Evolutionary conservation across 2,888 invertebrate species (phyloP).

Genomic region (Phytoseiulus persimilis): DNA sequence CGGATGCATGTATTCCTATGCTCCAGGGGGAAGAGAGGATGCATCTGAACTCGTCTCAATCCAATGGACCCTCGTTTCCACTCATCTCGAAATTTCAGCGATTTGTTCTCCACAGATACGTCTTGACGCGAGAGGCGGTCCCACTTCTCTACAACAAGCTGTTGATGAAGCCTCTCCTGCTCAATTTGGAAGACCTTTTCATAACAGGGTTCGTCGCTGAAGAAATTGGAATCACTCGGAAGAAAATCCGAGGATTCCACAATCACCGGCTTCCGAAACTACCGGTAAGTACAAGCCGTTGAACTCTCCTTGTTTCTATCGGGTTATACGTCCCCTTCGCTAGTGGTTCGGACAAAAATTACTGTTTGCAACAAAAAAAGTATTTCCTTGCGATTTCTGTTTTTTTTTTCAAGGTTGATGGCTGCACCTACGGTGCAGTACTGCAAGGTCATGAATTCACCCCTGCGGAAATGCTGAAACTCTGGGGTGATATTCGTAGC

Average conservation of each 20-base stretch:
- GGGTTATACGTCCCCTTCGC: too few species aligned
- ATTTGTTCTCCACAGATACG: background rate
- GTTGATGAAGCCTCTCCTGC: background rate
- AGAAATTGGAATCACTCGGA: background rate
- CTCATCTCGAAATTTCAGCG: too few species aligned
- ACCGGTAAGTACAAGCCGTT: background rate
- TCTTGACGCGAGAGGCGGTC: background rate
- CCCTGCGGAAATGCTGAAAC: background rate
- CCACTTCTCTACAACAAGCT: slow-evolving; percentile 16
- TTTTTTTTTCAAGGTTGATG: background rate
- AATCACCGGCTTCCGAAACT: slow-evolving; percentile 6
- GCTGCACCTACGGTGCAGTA: background rate
- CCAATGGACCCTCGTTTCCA: too few species aligned
- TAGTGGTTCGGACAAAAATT: too few species aligned
- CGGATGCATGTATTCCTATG: too few species aligned
- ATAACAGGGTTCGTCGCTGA: slow-evolving; percentile 8
- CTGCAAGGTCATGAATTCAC: slow-evolving; percentile 24
- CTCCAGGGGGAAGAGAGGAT: too few species aligned
- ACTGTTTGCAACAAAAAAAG: too few species aligned
- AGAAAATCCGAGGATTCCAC: background rate
- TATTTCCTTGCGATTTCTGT: too few species aligned
- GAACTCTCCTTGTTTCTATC: too few species aligned
- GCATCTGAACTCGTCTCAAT: too few species aligned
- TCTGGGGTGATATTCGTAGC: slow-evolving; percentile 10
- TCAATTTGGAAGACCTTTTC: slow-evolving; percentile 27